Percentiles rank a stretch among this genome's conserved stretches.
Conservation (phyloP, 1,140 invertebrate species). For the Calliphora vicina region DNA sequence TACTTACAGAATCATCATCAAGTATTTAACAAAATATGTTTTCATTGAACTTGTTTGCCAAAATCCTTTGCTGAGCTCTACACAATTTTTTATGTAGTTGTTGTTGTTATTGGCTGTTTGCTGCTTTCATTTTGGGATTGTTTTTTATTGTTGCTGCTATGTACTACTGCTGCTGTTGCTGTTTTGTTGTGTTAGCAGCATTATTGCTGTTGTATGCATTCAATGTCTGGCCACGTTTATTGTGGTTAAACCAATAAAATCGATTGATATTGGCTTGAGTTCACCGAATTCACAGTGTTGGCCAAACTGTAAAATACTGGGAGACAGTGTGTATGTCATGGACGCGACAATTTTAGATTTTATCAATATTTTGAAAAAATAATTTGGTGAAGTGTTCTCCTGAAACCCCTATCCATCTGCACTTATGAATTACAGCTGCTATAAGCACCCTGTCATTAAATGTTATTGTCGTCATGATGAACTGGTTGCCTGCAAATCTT, state of each 20-base stretch:
- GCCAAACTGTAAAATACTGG: neutral
- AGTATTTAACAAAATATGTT: conserved; percentile 13
- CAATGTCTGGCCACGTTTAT: conserved; percentile 15
- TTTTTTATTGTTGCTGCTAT: neutral
- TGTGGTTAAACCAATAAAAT: conserved; percentile 14
- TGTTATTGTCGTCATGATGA: no score
- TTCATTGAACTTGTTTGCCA: neutral
- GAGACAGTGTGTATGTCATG: no score
- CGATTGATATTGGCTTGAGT: conserved; percentile 8
- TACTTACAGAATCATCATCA: conserved; percentile 4
- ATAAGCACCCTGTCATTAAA: no score
- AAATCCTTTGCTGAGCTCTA: conserved; percentile 16
- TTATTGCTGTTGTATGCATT: neutral
- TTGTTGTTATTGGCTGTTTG: neutral
- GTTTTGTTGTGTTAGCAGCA: neutral
- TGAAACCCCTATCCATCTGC: no score
- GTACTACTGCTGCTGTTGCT: neutral
- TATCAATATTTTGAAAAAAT: no score
- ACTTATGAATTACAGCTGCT: no score
- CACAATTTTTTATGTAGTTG: neutral
- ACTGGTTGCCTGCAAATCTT: no score
- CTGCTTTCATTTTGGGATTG: neutral
- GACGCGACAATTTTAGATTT: no score
- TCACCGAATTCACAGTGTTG: neutral
- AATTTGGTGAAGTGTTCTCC: no score